Evolutionary conservation across 1,140 invertebrate genomes (phyloP), one percentile per base, ranked within the genome.

Genomic region (Drosophila sturtevanti): DNA sequence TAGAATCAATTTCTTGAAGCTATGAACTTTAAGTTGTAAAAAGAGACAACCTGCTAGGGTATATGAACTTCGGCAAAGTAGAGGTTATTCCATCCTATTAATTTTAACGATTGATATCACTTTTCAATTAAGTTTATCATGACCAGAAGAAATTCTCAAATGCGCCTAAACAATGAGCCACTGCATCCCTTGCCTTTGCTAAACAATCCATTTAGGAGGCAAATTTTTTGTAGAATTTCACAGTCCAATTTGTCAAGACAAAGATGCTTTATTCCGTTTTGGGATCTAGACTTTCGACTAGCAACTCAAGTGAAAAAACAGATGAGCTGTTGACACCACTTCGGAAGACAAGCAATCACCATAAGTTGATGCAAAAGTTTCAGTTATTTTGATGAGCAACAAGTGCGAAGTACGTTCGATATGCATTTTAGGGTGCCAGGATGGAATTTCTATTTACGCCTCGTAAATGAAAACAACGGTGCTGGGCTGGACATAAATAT

Each of bases 401-500:
- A 87, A 87, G 84, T 87, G 85, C 76, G 72, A 67, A 66, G 77
- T 74, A 81, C 69, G 80, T 81, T 79, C 54, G 10, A 41, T 5
- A 34, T 18, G 41, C 41, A 9, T 48, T 18, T 48, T 16, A 9
- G 41, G 41, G 7, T 68, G 73, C 48, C 72, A 75, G 65, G 65
- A 76, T 59, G 64, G 68, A 61, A 68, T 75, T 60, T 68, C 68
- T 64, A 81, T 60, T 64, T 73, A 69, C 68, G 59, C 71, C n/a
- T n/a, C 41, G 66, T 89, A 84, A 87, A 89, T 87, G 84, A 87
- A 87, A 89, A 87, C 84, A n/a, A n/a, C n/a, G n/a, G n/a, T n/a
- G n/a, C n/a, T n/a, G n/a, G n/a, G n/a, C n/a, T n/a, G n/a, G n/a
- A n/a, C n/a, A n/a, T n/a, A n/a, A n/a, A n/a, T n/a, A n/a, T n/a